Evolutionary conservation across 2,888 invertebrate species (phyloP).

Genomic region (Melipona beecheii): DNA sequence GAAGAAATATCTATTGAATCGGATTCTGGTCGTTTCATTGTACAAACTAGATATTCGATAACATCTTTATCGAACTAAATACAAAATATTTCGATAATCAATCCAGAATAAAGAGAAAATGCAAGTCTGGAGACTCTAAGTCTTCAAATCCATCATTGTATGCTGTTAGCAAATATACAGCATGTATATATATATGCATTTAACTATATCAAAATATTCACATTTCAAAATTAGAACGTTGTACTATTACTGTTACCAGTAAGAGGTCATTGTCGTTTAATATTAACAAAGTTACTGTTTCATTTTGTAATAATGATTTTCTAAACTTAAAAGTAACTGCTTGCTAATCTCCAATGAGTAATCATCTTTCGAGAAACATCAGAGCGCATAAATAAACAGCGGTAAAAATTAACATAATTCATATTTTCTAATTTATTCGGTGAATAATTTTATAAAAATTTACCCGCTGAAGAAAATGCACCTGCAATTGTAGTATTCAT

Average conservation of each 20-base stretch:
- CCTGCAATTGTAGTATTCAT: background rate
- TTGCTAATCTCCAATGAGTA: background rate
- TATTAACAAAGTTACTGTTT: background rate
- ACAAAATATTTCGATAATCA: background rate
- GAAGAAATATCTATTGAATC: no score
- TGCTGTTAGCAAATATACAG: no score
- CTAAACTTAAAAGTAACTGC: background rate
- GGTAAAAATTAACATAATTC: no score
- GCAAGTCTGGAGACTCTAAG: background rate
- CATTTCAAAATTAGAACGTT: background rate
- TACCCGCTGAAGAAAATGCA: background rate
- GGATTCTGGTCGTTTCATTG: background rate
- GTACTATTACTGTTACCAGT: background rate
- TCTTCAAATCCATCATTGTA: background rate
- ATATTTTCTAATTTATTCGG: background rate
- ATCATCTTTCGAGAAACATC: background rate
- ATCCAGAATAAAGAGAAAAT: background rate
- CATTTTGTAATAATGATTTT: background rate
- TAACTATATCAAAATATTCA: background rate
- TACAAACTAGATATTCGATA: background rate
- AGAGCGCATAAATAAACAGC: no score
- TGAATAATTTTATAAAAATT: background rate
- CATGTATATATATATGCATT: background rate
- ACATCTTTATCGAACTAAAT: conserved; percentile 4
- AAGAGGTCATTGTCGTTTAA: background rate